Evolutionary conservation across 2,797 vertebrate species (phyloP), one percentile per base, ranked within the genome.

Genomic region (Girardinus metallicus): DNA sequence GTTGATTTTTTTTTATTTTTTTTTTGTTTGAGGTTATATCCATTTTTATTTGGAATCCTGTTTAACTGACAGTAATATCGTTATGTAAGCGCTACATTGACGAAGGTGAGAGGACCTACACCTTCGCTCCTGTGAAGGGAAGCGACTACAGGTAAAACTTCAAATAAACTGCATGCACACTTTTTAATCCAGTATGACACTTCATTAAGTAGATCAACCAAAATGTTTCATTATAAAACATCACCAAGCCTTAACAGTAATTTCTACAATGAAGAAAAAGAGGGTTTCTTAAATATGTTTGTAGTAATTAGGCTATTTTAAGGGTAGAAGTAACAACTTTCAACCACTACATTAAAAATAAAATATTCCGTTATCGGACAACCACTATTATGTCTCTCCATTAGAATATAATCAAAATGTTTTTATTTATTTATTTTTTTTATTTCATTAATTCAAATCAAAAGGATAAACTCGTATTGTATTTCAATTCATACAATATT

Each of bases 11-110:
- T 43, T 41, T 7, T 41, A n/a, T 43, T 39, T 39, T 6, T 16
- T 15, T 31, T 60, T 64, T 26, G 5, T 43, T 57, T 66, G 1
- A n/a, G 47, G 12, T 29, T 18, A 46, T 55, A 2, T 64, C 18
- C n/a, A 11, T 31, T 9, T 3, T n/a, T 44, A 18, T 18, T 16
- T 57, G 7, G 3, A 77, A 23, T 49, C 76, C 1, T 26, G 26
- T 5, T 34, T n/a, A 46, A 53, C 80, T 87, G 43, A 86, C 70
- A 21, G 15, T 74, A 47, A 44, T 78, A 10, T 83, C 78, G 2
- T 80, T 91, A 92, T 74, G 71, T 64, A 93, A 99, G 98, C 96
- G 97, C 77, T 99, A 99, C 84, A 98, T 99, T 79, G 98, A 99
- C 93, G 93, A 95, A 87, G 97, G 96, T 71, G 94, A 94, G 82